Conservation (phyloP, 1,140 invertebrate species). For the Eupeodes corollae region DNA sequence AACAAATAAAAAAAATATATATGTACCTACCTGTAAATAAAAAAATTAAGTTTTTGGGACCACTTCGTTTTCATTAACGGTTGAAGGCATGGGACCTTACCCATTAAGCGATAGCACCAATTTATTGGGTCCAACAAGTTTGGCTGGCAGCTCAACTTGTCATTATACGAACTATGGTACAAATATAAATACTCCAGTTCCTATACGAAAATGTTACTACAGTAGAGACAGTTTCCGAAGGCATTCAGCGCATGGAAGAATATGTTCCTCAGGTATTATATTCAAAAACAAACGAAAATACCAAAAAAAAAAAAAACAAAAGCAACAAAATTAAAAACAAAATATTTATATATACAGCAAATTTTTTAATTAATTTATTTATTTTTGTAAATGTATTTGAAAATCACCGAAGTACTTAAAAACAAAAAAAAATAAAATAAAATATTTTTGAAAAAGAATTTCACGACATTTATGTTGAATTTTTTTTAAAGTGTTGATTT, state of each 20-base stretch:
- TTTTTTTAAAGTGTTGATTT: too few relatives aligned
- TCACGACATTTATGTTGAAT: too few relatives aligned
- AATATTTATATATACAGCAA: background rate
- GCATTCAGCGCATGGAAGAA: constrained; percentile 36
- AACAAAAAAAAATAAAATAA: background rate
- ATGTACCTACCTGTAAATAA: constrained; percentile 9
- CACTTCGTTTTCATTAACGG: constrained; percentile 37
- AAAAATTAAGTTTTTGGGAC: constrained; percentile 36
- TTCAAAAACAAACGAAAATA: constrained; percentile 4
- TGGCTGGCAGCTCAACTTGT: constrained; percentile 20
- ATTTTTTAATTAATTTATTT: background rate
- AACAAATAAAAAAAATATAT: constrained; percentile 8
- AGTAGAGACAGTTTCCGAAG: constrained; percentile 31
- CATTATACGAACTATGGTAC: constrained; percentile 35
- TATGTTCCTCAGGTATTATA: constrained; percentile 22
- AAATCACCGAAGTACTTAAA: background rate
- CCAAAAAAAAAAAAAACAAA: background rate
- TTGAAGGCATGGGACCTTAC: constrained; percentile 39
- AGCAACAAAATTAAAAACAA: background rate
- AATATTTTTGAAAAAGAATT: too few relatives aligned
- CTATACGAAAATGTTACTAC: constrained; percentile 35
- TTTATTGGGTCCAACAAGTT: constrained; percentile 31
- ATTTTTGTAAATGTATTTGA: background rate
- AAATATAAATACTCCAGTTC: constrained; percentile 34
- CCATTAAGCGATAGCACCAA: constrained; percentile 37